These are phyloP conservation scores for Limnothrissa miodon DNA, from an alignment of 2,113 vertebrate species.

Conservation along the genomic window DNA sequence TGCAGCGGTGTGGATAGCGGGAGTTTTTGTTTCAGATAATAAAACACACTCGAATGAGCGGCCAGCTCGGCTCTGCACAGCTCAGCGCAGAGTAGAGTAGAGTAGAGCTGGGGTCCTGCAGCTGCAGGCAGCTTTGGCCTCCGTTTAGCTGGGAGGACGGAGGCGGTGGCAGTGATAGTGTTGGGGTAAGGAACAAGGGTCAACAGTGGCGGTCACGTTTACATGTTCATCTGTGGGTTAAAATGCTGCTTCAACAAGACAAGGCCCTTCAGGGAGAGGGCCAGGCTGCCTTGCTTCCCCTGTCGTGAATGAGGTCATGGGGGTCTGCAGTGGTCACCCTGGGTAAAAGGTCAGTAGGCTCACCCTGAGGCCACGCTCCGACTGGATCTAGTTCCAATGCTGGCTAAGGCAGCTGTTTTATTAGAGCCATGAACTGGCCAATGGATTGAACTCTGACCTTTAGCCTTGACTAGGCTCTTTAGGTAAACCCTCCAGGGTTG, in stretches of 20 bases:
- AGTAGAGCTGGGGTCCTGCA: no score
- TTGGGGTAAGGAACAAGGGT: slow-evolving; percentile 15
- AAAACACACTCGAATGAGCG: neutral
- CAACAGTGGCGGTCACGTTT: slow-evolving; percentile 25
- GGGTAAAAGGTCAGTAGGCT: slow-evolving; percentile 26
- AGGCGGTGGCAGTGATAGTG: neutral
- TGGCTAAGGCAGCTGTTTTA: slow-evolving; percentile 56
- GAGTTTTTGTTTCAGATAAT: neutral
- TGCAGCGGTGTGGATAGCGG: neutral
- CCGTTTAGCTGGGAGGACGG: neutral
- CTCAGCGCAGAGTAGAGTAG: no score
- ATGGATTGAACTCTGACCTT: slow-evolving; percentile 40
- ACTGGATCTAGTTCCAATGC: slow-evolving; percentile 30
- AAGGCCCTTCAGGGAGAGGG: neutral
- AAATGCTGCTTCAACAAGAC: slow-evolving; percentile 31
- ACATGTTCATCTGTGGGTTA: slow-evolving; percentile 25
- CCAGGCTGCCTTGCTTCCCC: neutral
- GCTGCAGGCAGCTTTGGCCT: neutral
- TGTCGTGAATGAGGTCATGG: neutral
- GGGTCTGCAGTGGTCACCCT: slow-evolving; percentile 44
- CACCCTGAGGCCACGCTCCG: slow-evolving; percentile 40
- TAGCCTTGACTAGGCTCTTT: slow-evolving; percentile 51
- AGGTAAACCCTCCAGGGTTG: slow-evolving; percentile 41
- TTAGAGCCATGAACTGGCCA: slow-evolving; percentile 11
- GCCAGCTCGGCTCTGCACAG: no score